phyloP scores from a whole-genome alignment of 2,113 vertebrate genomes.

The Pleuronectes platessa region DNA sequence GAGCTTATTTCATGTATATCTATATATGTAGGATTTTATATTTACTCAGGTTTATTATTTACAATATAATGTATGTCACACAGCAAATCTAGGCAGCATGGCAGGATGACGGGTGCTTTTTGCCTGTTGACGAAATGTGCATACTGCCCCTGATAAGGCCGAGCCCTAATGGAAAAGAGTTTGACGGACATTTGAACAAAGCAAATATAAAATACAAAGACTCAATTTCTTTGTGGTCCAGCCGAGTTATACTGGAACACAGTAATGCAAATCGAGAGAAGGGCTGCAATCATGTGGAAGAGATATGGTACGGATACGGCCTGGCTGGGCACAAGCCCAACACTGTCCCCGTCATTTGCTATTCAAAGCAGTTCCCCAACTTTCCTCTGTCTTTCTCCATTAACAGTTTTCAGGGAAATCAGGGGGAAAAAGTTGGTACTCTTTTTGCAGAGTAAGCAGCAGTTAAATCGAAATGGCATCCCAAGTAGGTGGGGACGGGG shows the following conservation, averaged over 20 bases:
- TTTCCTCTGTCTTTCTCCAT: slow-evolving; percentile 79
- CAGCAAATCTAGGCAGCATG: neutral
- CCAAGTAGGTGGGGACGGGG: too few relatives aligned
- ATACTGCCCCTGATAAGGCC: slow-evolving; percentile 62
- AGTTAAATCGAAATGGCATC: neutral
- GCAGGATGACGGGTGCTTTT: slow-evolving; percentile 23
- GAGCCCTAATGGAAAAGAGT: slow-evolving; percentile 52
- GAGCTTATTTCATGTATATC: too few relatives aligned
- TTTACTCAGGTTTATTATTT: neutral
- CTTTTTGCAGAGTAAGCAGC: too few relatives aligned
- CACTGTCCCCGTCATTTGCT: slow-evolving; percentile 78
- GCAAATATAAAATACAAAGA: slow-evolving; percentile 80
- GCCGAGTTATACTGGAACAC: slow-evolving; percentile 65
- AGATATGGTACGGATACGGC: slow-evolving; percentile 68
- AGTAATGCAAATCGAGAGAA: slow-evolving; percentile 80
- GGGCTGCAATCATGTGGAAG: slow-evolving; percentile 68
- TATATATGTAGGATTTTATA: too few relatives aligned
- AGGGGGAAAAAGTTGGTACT: slow-evolving; percentile 55
- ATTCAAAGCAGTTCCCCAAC: slow-evolving; percentile 76
- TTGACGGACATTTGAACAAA: slow-evolving; percentile 71
- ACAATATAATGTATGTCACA: neutral
- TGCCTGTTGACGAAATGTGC: slow-evolving; percentile 69
- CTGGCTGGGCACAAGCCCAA: slow-evolving; percentile 50
- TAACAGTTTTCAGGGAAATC: slow-evolving; percentile 84
- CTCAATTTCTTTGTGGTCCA: slow-evolving; percentile 73